Conservation (phyloP, 2,888 invertebrate genomes). For the Caenorhabditis angaria region DNA sequence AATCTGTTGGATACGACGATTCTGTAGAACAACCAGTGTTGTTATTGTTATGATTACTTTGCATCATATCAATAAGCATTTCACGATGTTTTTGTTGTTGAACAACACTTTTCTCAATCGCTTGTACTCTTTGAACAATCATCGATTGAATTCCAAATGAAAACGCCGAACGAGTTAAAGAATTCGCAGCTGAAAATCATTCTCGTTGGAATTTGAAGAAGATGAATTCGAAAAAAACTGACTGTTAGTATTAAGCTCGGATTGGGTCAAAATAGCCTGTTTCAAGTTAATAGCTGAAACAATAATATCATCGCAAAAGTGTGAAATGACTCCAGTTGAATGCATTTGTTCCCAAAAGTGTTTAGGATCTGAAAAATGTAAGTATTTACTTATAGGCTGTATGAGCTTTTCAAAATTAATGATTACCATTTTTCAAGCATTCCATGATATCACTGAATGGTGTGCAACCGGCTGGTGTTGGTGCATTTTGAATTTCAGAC, state of each 20-base stretch:
- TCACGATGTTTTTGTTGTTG: constrained; percentile 29
- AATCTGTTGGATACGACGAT: too few species aligned
- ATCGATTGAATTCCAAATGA: constrained; percentile 28
- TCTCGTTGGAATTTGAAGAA: too few species aligned
- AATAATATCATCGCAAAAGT: constrained; percentile 42
- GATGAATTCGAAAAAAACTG: too few species aligned
- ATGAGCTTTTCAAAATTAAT: too few species aligned
- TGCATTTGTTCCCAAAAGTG: constrained; percentile 44
- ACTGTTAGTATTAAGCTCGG: constrained; percentile 9
- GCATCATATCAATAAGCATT: too few species aligned
- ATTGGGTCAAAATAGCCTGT: constrained; percentile 15
- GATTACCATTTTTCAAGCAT: constrained; percentile 33
- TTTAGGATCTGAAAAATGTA: constrained; percentile 30
- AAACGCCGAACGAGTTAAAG: constrained; percentile 25
- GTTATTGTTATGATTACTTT: too few species aligned
- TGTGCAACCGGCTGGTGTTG: constrained; percentile 14
- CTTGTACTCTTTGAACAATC: constrained; percentile 38
- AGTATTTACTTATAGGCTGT: too few species aligned
- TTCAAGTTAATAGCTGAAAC: constrained; percentile 34
- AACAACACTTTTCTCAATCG: constrained; percentile 38
- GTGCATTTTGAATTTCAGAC: neutral
- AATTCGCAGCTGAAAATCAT: too few species aligned
- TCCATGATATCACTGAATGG: constrained; percentile 21
- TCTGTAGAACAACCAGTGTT: too few species aligned
- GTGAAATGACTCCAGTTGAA: constrained; percentile 24